phyloP scores from a whole-genome alignment of 2,888 invertebrate genomes.

The Apotomis capreana region DNA sequence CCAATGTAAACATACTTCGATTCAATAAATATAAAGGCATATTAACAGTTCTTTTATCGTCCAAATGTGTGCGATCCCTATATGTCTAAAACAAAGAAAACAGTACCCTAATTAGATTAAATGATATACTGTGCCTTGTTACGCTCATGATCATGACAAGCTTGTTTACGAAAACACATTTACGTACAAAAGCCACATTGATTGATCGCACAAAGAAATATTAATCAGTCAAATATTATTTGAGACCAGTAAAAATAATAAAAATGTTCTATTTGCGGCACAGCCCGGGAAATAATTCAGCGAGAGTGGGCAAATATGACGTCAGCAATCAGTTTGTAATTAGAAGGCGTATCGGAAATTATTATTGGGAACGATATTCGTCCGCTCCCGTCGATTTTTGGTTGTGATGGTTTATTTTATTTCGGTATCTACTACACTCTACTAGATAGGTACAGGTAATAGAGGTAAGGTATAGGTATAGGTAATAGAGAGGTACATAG shows the following conservation, averaged over 20 bases:
- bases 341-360: constrained; percentile 23
- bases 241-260: constrained; percentile 21
- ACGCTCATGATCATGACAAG: neutral
- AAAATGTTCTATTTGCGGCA: neutral
- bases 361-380: constrained; percentile 12
- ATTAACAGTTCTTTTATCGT: too few relatives aligned
- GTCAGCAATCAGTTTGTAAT: constrained; percentile 25
- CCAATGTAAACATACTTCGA: too few relatives aligned
- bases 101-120: neutral
- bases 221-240: constrained; percentile 30
- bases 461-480: too few relatives aligned
- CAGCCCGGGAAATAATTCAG: constrained; percentile 6
- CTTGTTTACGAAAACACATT: neutral
- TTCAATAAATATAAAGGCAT: too few relatives aligned
- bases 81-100: neutral
- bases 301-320: constrained; percentile 10
- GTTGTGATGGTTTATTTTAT: constrained; percentile 1
- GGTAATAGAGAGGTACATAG: too few relatives aligned
- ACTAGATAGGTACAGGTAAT: too few relatives aligned
- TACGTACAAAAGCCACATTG: neutral
- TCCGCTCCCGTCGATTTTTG: neutral
- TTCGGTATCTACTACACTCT: neutral
- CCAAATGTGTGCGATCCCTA: too few relatives aligned
- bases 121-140: neutral
- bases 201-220: constrained; percentile 26